Evolutionary conservation across 2,888 invertebrate species (phyloP), one percentile per base, ranked within the genome.

Genomic region (Netelia fuscicornis): DNA sequence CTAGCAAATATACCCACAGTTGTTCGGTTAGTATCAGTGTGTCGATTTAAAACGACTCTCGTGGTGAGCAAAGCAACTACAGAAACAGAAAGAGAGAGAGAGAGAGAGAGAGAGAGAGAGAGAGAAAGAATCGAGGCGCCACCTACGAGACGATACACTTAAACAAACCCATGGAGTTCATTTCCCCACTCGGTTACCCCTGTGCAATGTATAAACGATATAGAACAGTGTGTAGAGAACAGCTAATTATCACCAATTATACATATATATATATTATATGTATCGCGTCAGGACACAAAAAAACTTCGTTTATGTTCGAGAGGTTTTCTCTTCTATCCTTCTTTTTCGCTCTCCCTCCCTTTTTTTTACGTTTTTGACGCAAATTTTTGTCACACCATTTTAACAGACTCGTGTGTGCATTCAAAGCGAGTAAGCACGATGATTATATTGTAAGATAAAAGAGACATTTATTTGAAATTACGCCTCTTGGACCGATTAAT

Each of bases 1-100:
- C 91, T 91, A 90, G 90, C 90, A 91, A 91, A 91, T 91, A 91
- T 89, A 89, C 65, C 72, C 91, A 87, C 87, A 90, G 90, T 91
- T 91, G 90, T 91, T 90, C 90, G 90, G 90, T 89, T 88, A 87
- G 88, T 85, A 88, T 86, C 83, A 83, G 88, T 89, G 87, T 86
- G 90, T 88, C 91, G 89, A 90, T 91, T 91, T 89, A 89, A 90
- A 90, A 88, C 89, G 90, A 90, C 88, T 90, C 88, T 67, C 86
- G 81, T 30, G 67, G 56, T 81, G 75, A 78, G 58, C 72, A 72
- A 81, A 78, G 71, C 67, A 77, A 74, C 62, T 42, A 58, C 13
- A 44, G 23, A 25, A 20, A 23, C 13, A 87, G 82, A 87, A 30
- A 64, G 23, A 52, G 65, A 17, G 62, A 52, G 62, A n/a, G 58